phyloP scores from a whole-genome alignment of 2,113 vertebrate genomes.

The Indicator indicator region DNA sequence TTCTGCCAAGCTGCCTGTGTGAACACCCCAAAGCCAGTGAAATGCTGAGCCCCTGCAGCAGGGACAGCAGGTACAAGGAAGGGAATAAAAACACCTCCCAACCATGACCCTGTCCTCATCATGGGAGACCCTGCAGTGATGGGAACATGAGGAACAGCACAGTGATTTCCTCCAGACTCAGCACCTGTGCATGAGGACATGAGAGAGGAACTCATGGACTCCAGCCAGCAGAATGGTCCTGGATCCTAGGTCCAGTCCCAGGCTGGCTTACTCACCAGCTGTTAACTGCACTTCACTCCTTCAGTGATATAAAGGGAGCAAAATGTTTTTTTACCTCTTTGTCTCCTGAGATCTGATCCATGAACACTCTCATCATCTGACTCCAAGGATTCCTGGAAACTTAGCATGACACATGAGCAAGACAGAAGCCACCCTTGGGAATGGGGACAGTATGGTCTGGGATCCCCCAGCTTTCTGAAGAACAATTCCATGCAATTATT shows the following conservation, averaged over 20 bases:
- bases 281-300: background rate
- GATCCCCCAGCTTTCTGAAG: background rate
- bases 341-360: background rate
- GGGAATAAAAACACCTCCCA: background rate
- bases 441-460: background rate
- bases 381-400: background rate
- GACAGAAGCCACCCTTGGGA: background rate
- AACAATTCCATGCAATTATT: background rate
- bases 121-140: background rate
- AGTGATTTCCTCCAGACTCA: background rate
- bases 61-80: background rate
- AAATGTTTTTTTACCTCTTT: background rate
- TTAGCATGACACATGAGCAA: background rate
- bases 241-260: background rate
- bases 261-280: background rate
- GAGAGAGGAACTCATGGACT: background rate
- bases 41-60: background rate
- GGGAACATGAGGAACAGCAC: background rate
- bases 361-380: background rate
- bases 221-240: background rate
- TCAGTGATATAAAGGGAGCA: background rate
- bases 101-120: fast-evolving
- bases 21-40: background rate
- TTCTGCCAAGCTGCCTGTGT: background rate
- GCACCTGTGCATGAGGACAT: background rate